Evolutionary conservation across 1,140 invertebrate genomes (phyloP), one percentile per base, ranked within the genome.

Genomic region (Mercenaria mercenaria): DNA sequence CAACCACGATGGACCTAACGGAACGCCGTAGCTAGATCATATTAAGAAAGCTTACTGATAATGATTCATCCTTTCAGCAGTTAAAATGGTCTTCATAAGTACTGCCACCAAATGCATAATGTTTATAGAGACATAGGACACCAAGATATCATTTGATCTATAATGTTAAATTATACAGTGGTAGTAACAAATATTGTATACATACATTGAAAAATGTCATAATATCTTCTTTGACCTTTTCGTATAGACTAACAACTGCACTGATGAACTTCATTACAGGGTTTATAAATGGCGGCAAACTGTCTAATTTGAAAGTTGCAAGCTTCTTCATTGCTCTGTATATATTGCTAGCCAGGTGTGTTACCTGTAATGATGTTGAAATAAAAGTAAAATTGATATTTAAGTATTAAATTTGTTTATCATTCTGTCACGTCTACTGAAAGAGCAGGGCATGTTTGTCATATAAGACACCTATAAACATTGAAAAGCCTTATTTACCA

Each of bases 201-300:
- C 91, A 85, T 93, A 94, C 93, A 89, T 93, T 92, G 56, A 91
- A 92, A 72, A 94, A 93, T 20, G 64, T 80, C 82, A 92, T 85
- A 13, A 94, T 91, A 79, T 93, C 93, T 32, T 74, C 74, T 59
- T 84, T 82, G 0, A 93, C 59, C 81, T 93, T 90, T 18, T 92
- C 84, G 32, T 90, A 69, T 18, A 93, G 67, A 15, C 85, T 91
- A 15, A 64, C 41, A 15, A 93, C 72, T 82, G 86, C 90, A 13
- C 52, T 18, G 11, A 93, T 76, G 0, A 93, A 80, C 26, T 91
- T 89, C 39, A 82, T 47, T 20, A 91, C 77, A 0, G 90, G 82
- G 1, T 77, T 61, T 2, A 92, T 80, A 41, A 91, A 82, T n/a
- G 83, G 80, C n/a, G 92, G 90, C 32, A 92, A 82, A 37, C 81